Percentiles rank a stretch among this genome's conserved stretches.
Evolutionary conservation across 2,113 vertebrate species (phyloP).

Genomic region (Lonchura striata): DNA sequence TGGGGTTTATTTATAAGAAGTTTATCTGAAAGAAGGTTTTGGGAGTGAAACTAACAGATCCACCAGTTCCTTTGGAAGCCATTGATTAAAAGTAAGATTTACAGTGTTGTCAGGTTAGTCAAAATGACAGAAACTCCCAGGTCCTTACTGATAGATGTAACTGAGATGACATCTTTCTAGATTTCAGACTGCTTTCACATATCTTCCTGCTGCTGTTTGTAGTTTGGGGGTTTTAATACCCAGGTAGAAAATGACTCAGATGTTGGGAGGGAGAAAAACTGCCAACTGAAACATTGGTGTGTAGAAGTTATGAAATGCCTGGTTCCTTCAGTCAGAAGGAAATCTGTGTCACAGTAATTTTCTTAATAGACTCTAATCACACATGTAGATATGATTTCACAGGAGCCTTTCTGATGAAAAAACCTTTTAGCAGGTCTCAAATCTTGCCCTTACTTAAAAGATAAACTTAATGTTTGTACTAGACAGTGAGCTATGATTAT

Average conservation of each 20-base stretch:
- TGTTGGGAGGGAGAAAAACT: not conserved
- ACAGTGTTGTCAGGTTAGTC: not conserved
- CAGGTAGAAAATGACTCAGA: not conserved
- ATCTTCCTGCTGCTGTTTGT: not conserved
- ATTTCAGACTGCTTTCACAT: not conserved
- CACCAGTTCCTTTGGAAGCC: not conserved
- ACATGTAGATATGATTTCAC: not conserved
- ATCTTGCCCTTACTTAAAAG: not conserved
- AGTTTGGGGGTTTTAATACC: not conserved
- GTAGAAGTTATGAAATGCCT: not conserved
- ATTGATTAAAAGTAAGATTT: not conserved
- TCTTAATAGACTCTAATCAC: not conserved
- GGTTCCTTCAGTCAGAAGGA: not conserved
- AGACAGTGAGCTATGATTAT: not conserved
- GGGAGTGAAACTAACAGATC: not conserved
- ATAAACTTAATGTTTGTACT: not conserved
- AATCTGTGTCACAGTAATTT: not conserved
- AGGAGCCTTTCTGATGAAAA: not conserved
- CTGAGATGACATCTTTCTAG: not conserved
- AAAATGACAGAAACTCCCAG: not conserved
- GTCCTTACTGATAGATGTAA: not conserved
- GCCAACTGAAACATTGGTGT: not conserved
- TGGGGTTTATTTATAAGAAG: not conserved
- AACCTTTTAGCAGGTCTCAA: not conserved
- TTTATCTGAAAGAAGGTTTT: not conserved